Evolutionary conservation across 2,797 vertebrate species (phyloP), one percentile per base, ranked within the genome.

Genomic region (Acanthis flammea): DNA sequence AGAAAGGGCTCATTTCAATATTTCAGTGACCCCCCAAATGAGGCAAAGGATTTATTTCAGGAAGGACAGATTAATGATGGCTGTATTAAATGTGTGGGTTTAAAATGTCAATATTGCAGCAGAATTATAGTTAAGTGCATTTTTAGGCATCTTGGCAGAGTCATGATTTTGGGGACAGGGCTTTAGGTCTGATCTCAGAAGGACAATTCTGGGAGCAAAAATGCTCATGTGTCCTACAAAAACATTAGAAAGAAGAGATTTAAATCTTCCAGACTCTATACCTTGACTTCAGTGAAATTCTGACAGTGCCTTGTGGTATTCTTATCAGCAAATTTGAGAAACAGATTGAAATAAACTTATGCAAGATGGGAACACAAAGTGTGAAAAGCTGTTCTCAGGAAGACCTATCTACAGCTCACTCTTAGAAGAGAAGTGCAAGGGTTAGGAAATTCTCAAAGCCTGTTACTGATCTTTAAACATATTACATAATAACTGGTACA

Each of bases 341-440:
- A 90, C 90, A 86, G 92, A 91, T 88, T 90, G 72, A 90, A 95
- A 89, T 82, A 92, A 89, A 82, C 78, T 89, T 61, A 61, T 57
- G 90, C 79, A 94, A 94, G 87, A 94, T 92, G 80, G 63, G 86
- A 93, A 87, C 25, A 76, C 50, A 54, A 83, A 94, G 82, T 88
- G 92, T 94, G 94, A 96, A 95, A 93, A 92, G 12, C 58, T 68
- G 39, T 88, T 96, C 85, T 88, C 66, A 22, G 65, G 58, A 77
- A 94, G 51, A 54, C 75, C 54, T 91, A 51, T 67, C 81, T 86
- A 47, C 60, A 90, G 72, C 71, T 90, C 50, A 60, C 42, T 90
- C 65, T 45, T 18, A 33, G 72, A 89, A 62, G 17, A 75, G 28
- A 92, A 94, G 57, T 71, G 81, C 41, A 87, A 88, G 37, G 71